Evolutionary conservation across 2,797 vertebrate genomes (phyloP), one percentile per base, ranked within the genome.

Genomic region (Sciaenops ocellatus): DNA sequence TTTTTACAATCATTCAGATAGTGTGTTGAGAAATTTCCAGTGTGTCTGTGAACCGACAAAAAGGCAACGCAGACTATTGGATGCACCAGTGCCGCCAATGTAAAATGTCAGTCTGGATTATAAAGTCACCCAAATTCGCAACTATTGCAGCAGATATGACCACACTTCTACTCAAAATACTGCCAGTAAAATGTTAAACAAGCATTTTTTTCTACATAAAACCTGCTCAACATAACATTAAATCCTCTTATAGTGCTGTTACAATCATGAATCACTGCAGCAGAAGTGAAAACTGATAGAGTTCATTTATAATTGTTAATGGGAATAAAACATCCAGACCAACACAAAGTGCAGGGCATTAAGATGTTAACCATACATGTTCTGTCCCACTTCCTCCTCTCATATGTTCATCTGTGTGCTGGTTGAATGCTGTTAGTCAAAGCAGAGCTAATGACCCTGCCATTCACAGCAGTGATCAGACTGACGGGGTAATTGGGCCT

Each of bases 401-500:
- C 73, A 65, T 80, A 63, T 38, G 62, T 26, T 89, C 62, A 17
- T 54, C 59, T 56, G 6, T 52, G 69, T 72, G 73, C 76, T 54
- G 50, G 26, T 42, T 83, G 78, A 85, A 60, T 28, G 76, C 79
- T 76, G 72, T 46, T 52, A 54, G 69, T 82, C 64, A 65, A 76
- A 88, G 73, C 80, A 81, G 77, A 56, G 59, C 84, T 79, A 84
- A 88, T 57, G 82, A 87, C 84, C 73, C 85, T 79, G 86, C 87
- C 89, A 81, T 83, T 92, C 90, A 88, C 80, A 80, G 87, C 84
- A 51, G 17, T 65, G 85, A 92, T 89, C 90, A 87, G 80, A 80
- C 80, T 82, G 83, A 84, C 55, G 61, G 87, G 85, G 84, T 90
- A 92, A 92, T 66, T 93, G 90, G 90, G 92, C 76, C 91, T 93